phyloP scores from a whole-genome alignment of 1,140 invertebrate species.

The Drosophila truncata region DNA sequence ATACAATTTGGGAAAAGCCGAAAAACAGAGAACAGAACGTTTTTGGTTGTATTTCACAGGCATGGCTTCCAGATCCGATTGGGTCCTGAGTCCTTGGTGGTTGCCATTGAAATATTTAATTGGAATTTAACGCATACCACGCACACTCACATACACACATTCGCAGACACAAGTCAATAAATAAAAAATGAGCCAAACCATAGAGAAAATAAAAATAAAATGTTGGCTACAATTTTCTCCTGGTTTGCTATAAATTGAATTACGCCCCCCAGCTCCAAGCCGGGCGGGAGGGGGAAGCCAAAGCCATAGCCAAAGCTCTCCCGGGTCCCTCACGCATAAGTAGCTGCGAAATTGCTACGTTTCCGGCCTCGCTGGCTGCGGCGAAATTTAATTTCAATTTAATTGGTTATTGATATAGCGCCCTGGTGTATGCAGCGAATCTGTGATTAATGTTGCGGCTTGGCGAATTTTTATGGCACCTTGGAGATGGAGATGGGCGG shows the following conservation, averaged over 20 bases:
- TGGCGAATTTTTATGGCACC: conserved; percentile 77
- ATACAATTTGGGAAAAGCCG: conserved; percentile 55
- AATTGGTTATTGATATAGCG: conserved; percentile 82
- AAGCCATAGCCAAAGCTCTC: conserved; percentile 57
- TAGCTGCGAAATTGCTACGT: conserved; percentile 73
- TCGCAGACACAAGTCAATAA: conserved; percentile 65
- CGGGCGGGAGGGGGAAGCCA: too few species aligned
- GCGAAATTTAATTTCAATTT: conserved; percentile 82
- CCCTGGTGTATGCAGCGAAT: conserved; percentile 72
- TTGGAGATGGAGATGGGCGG: conserved; percentile 54
- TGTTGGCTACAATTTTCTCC: conserved; percentile 66
- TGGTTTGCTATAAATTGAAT: conserved; percentile 74
- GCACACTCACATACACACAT: conserved; percentile 15
- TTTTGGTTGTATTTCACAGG: conserved; percentile 29
- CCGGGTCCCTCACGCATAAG: conserved; percentile 62
- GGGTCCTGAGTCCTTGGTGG: conserved; percentile 25
- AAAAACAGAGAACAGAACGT: conserved; percentile 49
- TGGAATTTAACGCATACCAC: conserved; percentile 82
- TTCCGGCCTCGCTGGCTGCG: conserved; percentile 46
- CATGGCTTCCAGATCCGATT: conserved; percentile 27
- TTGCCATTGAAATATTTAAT: conserved; percentile 81
- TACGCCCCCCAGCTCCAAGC: conserved; percentile 40
- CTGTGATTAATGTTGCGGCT: conserved; percentile 81
- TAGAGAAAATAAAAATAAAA: conserved; percentile 54
- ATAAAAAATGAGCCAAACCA: conserved; percentile 64